Base-by-base conservation (phyloP, 2,888 invertebrate species). In the Acronicta leporina region DNA sequence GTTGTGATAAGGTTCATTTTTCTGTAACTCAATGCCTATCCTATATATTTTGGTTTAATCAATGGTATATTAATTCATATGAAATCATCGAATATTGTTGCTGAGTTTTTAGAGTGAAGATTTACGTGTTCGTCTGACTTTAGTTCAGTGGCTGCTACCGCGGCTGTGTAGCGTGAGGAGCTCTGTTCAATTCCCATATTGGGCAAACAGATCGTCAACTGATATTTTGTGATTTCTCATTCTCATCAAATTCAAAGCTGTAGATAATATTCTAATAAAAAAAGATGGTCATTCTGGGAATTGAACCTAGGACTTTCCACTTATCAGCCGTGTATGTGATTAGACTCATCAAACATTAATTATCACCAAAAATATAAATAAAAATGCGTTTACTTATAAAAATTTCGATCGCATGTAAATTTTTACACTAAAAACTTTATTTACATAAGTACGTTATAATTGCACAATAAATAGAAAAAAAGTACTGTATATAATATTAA, bases 401-500 rank as follows among this genome's bases (percentile, higher is more conserved):
- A n/a, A 9, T 8, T 13, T 13, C 1, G 50, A 8, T 27, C 13
- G 45, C 47, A 55, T 52, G 60, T 51, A 64, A 68, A 68, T 68
- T 51, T 63, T 46, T 9, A 27, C 53, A 55, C 25, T 57, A 49
- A 47, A 20, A 53, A 30, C n/a, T n/a, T n/a, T 10, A 33, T 48
- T 47, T 48, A 57, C 62, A 52, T 44, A 60, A 68, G 5, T 48
- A 52, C 20, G 47, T 55, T 65, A 44, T 46, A 47, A 48, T 46
- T 65, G 75, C 75, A 74, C 75, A 72, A 75, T 68, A 55, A 50
- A 35, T 63, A 73, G 54, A n/a, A 38, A 38, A 14, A 61, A 58
- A 51, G 16, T 71, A 60, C 51, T 62, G 59, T 72, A 55, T 46
- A 58, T 54, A 41, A 15, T 60, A 35, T 50, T 57, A 41, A 48